Base-by-base conservation (phyloP, 2,888 invertebrate genomes). In the Ornithoptera alexandrae region DNA sequence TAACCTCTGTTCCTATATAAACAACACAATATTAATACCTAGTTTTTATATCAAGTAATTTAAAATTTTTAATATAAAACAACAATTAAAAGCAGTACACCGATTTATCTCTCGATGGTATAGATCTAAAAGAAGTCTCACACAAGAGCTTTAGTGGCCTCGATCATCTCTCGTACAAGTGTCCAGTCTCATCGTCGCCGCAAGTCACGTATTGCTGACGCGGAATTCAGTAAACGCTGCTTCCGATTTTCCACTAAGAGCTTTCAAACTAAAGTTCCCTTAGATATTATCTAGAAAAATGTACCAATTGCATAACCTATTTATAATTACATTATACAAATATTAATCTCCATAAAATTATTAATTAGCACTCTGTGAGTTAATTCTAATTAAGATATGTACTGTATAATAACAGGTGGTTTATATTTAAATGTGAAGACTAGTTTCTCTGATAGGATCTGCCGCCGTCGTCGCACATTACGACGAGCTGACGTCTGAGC, bases 401-500 rank as follows among this genome's bases (percentile, higher is more conserved):
- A 36, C 46, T 59, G 22, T 65, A 39, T 57, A 57, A 62, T 69
- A 64, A 71, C 65, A 73, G 71, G 73, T 76, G 68, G 72, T 74
- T 69, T 72, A 71, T 74, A 74, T 74, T 74, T 71, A 74, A 76
- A 75, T 74, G 76, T 75, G 73, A 73, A 72, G 76, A 73, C 75
- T 72, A 74, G 75, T 77, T 75, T 74, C 73, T 72, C 73, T 76
- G 76, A 79, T 73, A 76, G 74, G 77, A 77, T 65, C 75, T 78
- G 76, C 77, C 77, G 72, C 77, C 78, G 78, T 78, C 78, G 75
- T 79, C 77, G 79, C 78, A 78, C 76, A 81, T 84, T 81, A 84
- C 81, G 76, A 70, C 74, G 78, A 80, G 79, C 79, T 81, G 82
- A 80, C 79, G 82, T 77, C 79, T 80, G 77, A 81, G 82, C 84